Evolutionary conservation across 2,113 vertebrate genomes (phyloP), one percentile per base, ranked within the genome.

Genomic region (Tychaedon coryphoeus): DNA sequence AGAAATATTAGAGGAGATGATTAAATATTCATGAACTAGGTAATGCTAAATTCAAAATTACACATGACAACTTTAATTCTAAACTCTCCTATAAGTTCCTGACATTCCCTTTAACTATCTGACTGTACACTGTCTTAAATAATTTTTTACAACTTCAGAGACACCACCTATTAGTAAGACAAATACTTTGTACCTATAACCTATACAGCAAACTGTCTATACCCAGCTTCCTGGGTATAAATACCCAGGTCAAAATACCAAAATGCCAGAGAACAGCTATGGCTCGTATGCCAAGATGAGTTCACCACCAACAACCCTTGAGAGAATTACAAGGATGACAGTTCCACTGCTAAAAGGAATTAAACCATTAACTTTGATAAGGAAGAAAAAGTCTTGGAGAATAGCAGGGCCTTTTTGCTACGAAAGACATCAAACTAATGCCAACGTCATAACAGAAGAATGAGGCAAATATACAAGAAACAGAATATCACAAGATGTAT

Each of bases 11-110:
- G 33, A 82, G n/a, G 10, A 72, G 45, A 73, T 54, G 10, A 93
- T 83, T 73, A 95, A 95, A 82, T 83, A 66, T 70, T 92, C 19
- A 90, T 61, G 50, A 83, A 73, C 29, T 33, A 74, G 58, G 26
- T 70, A 79, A 92, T 8, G 28, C 19, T 50, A 79, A 70, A 83
- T 80, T 69, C 81, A 43, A 84, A 88, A 51, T 86, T 86, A 72
- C 19, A 69, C 8, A 38, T n/a, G 65, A 66, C 14, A n/a, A 83
- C 29, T 50, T 82, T 76, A 94, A 74, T 67, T 90, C 61, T 72
- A 76, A 95, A 93, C 50, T 53, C 31, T 61, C 13, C 53, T 60
- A 22, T 19, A 87, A 64, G 48, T 78, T 92, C 48, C 58, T 72
- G 33, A 78, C 40, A 28, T 71, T 87, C n/a, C 5, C 15, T 88